Conservation (phyloP, 2,797 vertebrate species). For the Acrossocheilus fasciatus region DNA sequence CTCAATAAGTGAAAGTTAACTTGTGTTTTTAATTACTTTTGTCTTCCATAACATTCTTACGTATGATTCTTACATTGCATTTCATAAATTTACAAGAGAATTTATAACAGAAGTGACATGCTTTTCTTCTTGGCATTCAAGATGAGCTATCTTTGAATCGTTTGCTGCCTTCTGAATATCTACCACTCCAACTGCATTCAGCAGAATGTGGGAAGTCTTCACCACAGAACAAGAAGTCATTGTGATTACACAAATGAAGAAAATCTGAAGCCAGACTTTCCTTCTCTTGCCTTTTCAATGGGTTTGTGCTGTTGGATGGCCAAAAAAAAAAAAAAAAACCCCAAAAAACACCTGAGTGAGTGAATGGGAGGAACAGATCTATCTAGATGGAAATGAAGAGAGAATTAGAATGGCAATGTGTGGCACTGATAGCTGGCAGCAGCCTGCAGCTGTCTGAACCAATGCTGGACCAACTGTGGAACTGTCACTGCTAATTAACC, state of each 20-base stretch:
- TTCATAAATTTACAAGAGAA: background rate
- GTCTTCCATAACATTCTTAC: background rate
- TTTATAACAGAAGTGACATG: background rate
- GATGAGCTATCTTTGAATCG: background rate
- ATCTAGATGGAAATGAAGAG: slow-evolving; percentile 30
- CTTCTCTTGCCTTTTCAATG: background rate
- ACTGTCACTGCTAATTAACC: slow-evolving; percentile 61
- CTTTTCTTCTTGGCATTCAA: background rate
- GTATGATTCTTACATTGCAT: background rate
- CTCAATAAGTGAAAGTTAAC: background rate
- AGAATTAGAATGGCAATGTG: background rate
- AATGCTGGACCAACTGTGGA: slow-evolving; percentile 35
- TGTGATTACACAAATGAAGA: slow-evolving; percentile 16
- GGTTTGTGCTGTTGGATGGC: background rate
- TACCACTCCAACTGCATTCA: slow-evolving; percentile 46
- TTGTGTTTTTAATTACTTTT: background rate
- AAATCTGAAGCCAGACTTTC: background rate
- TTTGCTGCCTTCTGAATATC: slow-evolving; percentile 33
- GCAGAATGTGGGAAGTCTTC: slow-evolving; percentile 6
- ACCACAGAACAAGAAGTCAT: slow-evolving; percentile 32
- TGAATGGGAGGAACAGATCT: background rate
- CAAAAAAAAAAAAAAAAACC: background rate
- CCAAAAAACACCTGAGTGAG: background rate
- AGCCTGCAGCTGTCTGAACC: slow-evolving; percentile 52
- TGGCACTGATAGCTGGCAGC: slow-evolving; percentile 29